Evolutionary conservation across 92 coral and sea anemone species (phyloP).

Genomic region (Actinernus sp.): DNA sequence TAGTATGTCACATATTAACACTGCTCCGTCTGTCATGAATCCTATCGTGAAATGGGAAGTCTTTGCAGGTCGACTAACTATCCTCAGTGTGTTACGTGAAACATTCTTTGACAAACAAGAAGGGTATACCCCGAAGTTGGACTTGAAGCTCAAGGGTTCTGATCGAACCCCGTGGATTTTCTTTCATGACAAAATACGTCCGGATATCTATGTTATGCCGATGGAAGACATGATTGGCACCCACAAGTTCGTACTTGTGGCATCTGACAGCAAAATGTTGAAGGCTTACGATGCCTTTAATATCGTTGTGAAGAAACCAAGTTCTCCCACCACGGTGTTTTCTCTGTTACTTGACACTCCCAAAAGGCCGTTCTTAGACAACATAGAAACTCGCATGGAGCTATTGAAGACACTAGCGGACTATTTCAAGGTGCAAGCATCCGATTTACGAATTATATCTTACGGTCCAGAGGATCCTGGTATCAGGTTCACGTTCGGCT

Average conservation of each 20-base stretch:
- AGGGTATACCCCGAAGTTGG: constrained; percentile 65
- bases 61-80: constrained; percentile 33
- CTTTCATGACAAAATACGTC: constrained; percentile 13
- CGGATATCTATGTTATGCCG: constrained; percentile 52
- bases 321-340: constrained; percentile 17
- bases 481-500: constrained; percentile 37
- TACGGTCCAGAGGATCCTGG: constrained; percentile 35
- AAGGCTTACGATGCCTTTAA: constrained; percentile 8
- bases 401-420: constrained; percentile 65
- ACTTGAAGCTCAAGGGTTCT: constrained; percentile 28
- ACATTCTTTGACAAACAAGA: constrained; percentile 81
- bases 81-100: constrained; percentile 48
- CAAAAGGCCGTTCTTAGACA: constrained; percentile 47
- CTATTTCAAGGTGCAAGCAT: constrained; percentile 54
- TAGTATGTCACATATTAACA: constrained; percentile 8
- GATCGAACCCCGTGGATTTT: constrained; percentile 54
- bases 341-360: constrained; percentile 10
- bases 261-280: neutral
- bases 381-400: constrained; percentile 52
- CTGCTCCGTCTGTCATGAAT: constrained; percentile 47
- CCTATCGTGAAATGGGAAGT: constrained; percentile 37
- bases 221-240: constrained; percentile 18
- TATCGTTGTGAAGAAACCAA: constrained; percentile 11
- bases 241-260: constrained; percentile 46
- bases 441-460: constrained; percentile 41